Percentiles rank a stretch among this genome's conserved stretches.
Conservation (phyloP, 1,140 invertebrate species). For the Drosophila arawakana region DNA sequence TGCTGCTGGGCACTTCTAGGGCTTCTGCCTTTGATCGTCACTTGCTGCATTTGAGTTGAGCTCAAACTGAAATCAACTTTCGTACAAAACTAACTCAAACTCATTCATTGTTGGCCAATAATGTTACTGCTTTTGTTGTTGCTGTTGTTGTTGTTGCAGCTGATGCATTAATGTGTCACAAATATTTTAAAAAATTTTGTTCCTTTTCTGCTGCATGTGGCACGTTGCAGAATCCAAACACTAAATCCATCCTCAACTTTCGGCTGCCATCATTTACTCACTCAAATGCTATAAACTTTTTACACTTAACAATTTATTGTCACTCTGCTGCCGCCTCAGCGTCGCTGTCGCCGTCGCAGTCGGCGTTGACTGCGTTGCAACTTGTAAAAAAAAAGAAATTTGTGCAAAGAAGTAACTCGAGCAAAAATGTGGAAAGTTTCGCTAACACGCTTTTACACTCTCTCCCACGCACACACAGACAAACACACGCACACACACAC, state of each 20-base stretch:
- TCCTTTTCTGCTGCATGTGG: conserved; percentile 31
- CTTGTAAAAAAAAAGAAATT: conserved; percentile 28
- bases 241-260: conserved; percentile 60
- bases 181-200: neutral
- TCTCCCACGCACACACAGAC: conserved; percentile 42
- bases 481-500: conserved; percentile 23
- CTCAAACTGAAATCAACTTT: conserved; percentile 33
- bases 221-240: conserved; percentile 14
- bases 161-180: conserved; percentile 41
- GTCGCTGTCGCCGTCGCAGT: neutral
- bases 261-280: conserved; percentile 68
- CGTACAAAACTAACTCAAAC: conserved; percentile 32
- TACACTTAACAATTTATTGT: conserved; percentile 81
- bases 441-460: conserved; percentile 73
- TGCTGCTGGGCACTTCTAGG: conserved; percentile 23
- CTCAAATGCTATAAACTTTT: conserved; percentile 77
- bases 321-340: conserved; percentile 49
- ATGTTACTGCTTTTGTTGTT: conserved; percentile 10
- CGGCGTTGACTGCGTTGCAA: conserved; percentile 16
- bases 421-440: conserved; percentile 71
- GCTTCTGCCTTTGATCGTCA: conserved; percentile 35
- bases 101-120: neutral
- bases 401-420: conserved; percentile 66
- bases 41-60: conserved; percentile 29
- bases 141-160: neutral